Base-by-base conservation (phyloP, 2,113 vertebrate species). In the Muscicapa adusta region DNA sequence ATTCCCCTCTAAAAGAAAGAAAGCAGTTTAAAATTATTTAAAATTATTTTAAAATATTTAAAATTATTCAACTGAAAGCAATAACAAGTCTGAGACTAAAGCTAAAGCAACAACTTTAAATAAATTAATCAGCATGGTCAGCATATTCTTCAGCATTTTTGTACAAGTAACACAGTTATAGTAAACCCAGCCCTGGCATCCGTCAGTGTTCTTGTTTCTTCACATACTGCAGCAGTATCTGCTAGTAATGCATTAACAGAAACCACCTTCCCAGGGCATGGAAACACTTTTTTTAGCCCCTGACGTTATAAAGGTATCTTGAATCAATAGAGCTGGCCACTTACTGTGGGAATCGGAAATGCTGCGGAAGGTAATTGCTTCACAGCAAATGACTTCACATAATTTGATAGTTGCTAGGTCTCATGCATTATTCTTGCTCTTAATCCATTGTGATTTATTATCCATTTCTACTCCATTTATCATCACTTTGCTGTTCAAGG, bases 241-340 rank as follows among this genome's bases (percentile, higher is more conserved):
- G 54, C 87, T 83, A 40, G 93, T 95, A 87, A 85, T 45, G 48
- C 62, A 94, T 95, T 93, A 96, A 93, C 85, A 94, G 87, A 89
- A 91, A 36, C 62, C 71, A 83, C 78, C 62, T 93, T 89, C 87
- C 74, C 45, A 73, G 88, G 68, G 86, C 61, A 74, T n/a, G 48
- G 76, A 89, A 93, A 71, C 25, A 36, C 53, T 72, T 91, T 70
- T 85, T 92, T 91, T 70, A 81, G 79, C 54, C 87, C 65, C 72
- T 12, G 6, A 58, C 26, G 1, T 82, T 58, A 51, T 12, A 70
- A 74, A 76, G 0, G 0, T 92, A 73, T 60, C 88, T 92, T 74
- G 63, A 80, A 83, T 95, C 93, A 94, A 94, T 31, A 89, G 34
- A 79, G 34, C 54, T 72, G 42, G 38, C 54, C 72, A 62, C 36